Percentiles rank a stretch among this genome's conserved stretches.
phyloP scores from a whole-genome alignment of 1,140 invertebrate genomes.

The Drosophila novamexicana region DNA sequence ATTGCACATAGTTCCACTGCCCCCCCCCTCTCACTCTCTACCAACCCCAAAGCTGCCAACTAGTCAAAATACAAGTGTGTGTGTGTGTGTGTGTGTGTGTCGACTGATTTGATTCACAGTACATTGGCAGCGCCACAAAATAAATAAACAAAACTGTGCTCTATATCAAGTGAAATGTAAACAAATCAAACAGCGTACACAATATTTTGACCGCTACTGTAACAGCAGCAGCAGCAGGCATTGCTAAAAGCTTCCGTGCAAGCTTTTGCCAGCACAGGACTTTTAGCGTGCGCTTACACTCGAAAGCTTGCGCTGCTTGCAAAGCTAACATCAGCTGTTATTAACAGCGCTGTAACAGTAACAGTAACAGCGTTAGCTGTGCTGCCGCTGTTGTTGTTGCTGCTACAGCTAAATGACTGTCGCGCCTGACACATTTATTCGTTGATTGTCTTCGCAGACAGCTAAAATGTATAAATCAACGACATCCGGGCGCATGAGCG shows the following conservation, averaged over 20 bases:
- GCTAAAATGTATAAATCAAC: constrained; percentile 74
- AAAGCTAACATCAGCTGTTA: constrained; percentile 22
- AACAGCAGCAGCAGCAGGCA: not conserved
- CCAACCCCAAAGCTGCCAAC: constrained; percentile 27
- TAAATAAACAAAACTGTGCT: constrained; percentile 46
- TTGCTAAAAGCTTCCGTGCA: constrained; percentile 2
- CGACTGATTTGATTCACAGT: constrained; percentile 23
- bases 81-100: constrained; percentile 1
- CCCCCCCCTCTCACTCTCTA: not conserved
- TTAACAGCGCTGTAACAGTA: constrained; percentile 12
- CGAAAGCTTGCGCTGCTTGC: constrained; percentile 9
- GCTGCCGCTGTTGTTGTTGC: constrained; percentile 9
- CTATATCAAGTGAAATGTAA: constrained; percentile 31
- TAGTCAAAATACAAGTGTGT: constrained; percentile 18
- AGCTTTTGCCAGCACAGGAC: constrained; percentile 31
- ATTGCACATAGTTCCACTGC: constrained; percentile 24
- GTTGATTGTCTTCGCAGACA: constrained; percentile 79
- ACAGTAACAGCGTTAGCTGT: not conserved
- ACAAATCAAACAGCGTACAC: constrained; percentile 40
- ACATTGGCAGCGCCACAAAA: constrained; percentile 20
- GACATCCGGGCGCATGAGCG: constrained; percentile 67
- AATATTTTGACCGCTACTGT: constrained; percentile 32
- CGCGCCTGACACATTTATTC: constrained; percentile 32
- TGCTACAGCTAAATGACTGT: constrained; percentile 52
- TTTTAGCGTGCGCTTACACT: constrained; percentile 12